Conservation (phyloP, 2,888 invertebrate genomes). For the Temnothorax rugatulus region DNA sequence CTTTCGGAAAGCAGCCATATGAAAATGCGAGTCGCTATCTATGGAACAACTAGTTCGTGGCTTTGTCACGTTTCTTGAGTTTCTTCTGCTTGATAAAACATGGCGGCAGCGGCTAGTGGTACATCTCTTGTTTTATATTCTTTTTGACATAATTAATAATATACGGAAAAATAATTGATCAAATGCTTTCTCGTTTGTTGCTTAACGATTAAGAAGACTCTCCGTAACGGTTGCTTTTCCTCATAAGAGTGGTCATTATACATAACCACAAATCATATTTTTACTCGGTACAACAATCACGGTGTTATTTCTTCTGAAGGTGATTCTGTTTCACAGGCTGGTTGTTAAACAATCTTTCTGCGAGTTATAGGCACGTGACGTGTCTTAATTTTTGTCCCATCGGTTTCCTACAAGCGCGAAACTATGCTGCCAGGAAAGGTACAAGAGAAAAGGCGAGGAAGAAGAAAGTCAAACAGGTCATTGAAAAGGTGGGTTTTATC, state of each 20-base stretch:
- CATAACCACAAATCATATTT: conserved; percentile 15
- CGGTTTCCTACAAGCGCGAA: conserved; percentile 78
- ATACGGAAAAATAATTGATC: conserved; percentile 1
- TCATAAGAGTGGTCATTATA: not conserved
- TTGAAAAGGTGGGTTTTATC: conserved; percentile 92
- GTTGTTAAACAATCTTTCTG: conserved; percentile 60
- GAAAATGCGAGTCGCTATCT: not conserved
- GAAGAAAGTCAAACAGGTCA: conserved; percentile 90
- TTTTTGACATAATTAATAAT: conserved; percentile 1
- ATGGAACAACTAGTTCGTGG: not conserved
- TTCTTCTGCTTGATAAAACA: conserved; percentile 20
- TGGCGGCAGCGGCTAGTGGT: conserved; percentile 33
- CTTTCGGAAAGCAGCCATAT: too few species aligned
- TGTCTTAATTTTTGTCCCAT: conserved; percentile 58
- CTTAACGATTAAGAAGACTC: not conserved
- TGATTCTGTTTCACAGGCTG: conserved; percentile 56
- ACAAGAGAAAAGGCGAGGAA: conserved; percentile 92
- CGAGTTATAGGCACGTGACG: conserved; percentile 39
- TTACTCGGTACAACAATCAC: not conserved
- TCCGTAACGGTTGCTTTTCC: not conserved
- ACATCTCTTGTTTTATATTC: not conserved
- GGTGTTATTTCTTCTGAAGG: not conserved
- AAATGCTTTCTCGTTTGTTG: not conserved
- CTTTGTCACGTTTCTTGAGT: not conserved
- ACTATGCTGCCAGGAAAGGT: conserved; percentile 94